Base-by-base conservation (phyloP, 92 coral and sea anemone species). In the Epizoanthus fatuus region DNA sequence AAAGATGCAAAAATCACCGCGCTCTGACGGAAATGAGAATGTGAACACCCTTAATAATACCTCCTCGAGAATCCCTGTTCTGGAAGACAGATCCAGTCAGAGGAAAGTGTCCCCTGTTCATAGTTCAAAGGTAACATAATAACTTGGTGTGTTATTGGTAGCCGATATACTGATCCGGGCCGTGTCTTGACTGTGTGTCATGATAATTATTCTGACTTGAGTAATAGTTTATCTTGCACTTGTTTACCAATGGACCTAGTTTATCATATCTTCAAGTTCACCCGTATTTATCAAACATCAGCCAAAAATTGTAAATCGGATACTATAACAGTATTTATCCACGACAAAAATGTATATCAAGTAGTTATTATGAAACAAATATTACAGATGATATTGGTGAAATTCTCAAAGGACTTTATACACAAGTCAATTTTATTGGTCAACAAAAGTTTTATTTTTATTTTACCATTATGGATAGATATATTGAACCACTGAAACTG, bases 1-100 rank as follows among this genome's bases (percentile, higher is more conserved):
- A 29, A 66, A 59, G 79, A 81, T 90, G 83, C 88, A 86, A 42
- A 74, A 76, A 49, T 44, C 66, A 20, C 93, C 90, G 15, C 17
- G 51, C 3, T 69, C 54, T 12, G 86, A 25, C 37, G 86, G 72
- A 14, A 76, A 90, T 57, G 93, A 90, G 51, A 90, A 90, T 69
- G 63, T 90, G 0, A 81, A 90, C 52, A 90, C 81, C 10, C 73
- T 86, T 51, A 90, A 90, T 77, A 74, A 25, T 17, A 51, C 82
- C 82, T 42, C 82, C 12, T 77, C 82, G 40, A 60, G 82, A 59
- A 77, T 77, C 13, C 82, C 82, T 17, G 82, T 77, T 77, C 63
- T 59, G 58, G 82, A 60, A 12, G 63, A 77, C 45, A 77, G 55
- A 60, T 11, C 69, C 4, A 77, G 82, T 16, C 42, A 77, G 11